Percentiles rank a stretch among this genome's conserved stretches.
phyloP scores from a whole-genome alignment of 2,113 vertebrate genomes.

The Pleuronectes platessa region DNA sequence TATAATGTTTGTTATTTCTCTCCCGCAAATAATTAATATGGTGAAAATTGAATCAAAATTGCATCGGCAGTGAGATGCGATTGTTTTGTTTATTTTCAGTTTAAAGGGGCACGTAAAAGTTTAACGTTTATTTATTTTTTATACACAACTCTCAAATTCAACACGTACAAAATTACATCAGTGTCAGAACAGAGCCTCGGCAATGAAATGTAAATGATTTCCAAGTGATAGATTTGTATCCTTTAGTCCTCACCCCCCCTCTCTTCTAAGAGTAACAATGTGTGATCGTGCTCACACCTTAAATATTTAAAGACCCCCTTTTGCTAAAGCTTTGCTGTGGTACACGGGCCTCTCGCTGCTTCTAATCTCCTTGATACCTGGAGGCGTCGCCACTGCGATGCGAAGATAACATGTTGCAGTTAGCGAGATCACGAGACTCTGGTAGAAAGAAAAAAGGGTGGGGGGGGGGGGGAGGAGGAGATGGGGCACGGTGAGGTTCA shows the following conservation, averaged over 20 bases:
- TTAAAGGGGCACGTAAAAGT: background rate
- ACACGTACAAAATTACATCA: constrained; percentile 43
- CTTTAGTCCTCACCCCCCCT: constrained; percentile 56
- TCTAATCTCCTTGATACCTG: constrained; percentile 83
- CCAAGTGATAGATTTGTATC: constrained; percentile 74
- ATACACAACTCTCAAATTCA: constrained; percentile 22
- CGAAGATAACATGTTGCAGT: constrained; percentile 60
- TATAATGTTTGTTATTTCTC: constrained; percentile 87
- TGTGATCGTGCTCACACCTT: constrained; percentile 77
- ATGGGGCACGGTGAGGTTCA: constrained; percentile 67
- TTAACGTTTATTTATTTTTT: constrained; percentile 10
- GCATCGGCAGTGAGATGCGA: background rate
- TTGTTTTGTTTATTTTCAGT: constrained; percentile 8
- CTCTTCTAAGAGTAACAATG: constrained; percentile 56
- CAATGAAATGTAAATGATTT: constrained; percentile 76
- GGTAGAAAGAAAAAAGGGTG: background rate
- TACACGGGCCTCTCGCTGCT: constrained; percentile 71
- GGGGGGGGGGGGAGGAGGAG: background rate
- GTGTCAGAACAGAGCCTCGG: constrained; percentile 38
- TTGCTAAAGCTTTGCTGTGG: constrained; percentile 70
- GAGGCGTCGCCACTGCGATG: constrained; percentile 72
- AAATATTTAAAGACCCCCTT: constrained; percentile 85
- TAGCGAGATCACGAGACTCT: constrained; percentile 56
- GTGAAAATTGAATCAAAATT: constrained; percentile 15
- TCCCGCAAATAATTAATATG: constrained; percentile 75